These are phyloP conservation scores for Etia nguti DNA, from an alignment of 2,113 vertebrate species.

Conservation along the genomic window DNA sequence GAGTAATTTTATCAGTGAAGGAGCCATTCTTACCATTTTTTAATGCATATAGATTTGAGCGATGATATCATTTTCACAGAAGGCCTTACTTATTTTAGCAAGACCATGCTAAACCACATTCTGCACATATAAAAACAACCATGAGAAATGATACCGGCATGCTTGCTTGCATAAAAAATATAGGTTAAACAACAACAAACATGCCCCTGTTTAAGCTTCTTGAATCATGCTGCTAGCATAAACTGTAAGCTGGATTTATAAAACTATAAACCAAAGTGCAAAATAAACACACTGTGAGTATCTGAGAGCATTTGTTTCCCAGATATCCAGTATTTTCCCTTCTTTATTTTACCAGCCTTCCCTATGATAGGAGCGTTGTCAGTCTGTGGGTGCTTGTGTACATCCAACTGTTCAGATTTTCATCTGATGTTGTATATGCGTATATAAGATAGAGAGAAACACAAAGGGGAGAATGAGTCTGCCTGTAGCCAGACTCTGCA, in stretches of 20 bases:
- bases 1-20: neutral
- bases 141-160: neutral
- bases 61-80: neutral
- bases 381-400: constrained; percentile 2
- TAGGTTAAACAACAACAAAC: neutral
- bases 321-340: neutral
- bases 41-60: neutral
- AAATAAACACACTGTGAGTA: neutral
- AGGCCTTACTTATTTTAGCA: neutral
- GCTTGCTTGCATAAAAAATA: neutral
- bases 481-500: constrained; percentile 58
- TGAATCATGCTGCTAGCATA: neutral
- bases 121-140: neutral
- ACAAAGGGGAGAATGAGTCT: constrained; percentile 30
- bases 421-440: constrained; percentile 24
- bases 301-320: neutral
- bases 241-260: neutral
- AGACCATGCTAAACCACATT: neutral
- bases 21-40: neutral
- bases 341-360: neutral
- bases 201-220: neutral
- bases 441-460: constrained; percentile 30
- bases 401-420: neutral
- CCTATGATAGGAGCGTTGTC: neutral
- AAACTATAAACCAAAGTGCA: neutral